These are phyloP conservation scores for Petrosia ficiformis DNA, from an alignment of 37 sponge, comb jelly and placozoan species.

Conservation along the genomic window DNA sequence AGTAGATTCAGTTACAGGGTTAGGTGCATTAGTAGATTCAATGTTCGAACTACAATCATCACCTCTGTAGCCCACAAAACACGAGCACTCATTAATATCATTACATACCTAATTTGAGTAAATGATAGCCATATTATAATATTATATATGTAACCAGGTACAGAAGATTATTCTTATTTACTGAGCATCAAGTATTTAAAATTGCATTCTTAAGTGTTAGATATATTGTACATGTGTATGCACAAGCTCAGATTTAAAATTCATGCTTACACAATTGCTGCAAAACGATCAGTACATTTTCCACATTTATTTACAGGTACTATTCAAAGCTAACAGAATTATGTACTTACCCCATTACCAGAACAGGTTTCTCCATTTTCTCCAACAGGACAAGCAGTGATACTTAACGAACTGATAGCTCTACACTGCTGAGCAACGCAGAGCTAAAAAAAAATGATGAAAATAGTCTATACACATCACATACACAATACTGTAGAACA, in stretches of 20 bases:
- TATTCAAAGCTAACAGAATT: too few species aligned
- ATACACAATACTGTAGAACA: too few species aligned
- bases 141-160: too few species aligned
- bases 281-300: too few species aligned
- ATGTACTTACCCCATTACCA: conserved; percentile 44
- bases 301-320: too few species aligned
- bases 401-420: conserved; percentile 31
- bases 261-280: too few species aligned
- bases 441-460: conserved; percentile 16
- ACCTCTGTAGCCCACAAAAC: conserved; percentile 44
- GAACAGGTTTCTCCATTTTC: conserved; percentile 45
- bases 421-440: conserved; percentile 15
- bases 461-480: too few species aligned
- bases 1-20: not conserved
- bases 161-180: not conserved
- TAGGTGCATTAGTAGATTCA: not conserved
- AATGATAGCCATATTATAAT: too few species aligned
- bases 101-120: conserved; percentile 34
- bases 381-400: conserved; percentile 47
- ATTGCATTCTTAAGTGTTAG: too few species aligned
- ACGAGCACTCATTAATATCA: conserved; percentile 45
- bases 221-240: too few species aligned
- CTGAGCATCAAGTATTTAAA: not conserved
- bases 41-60: not conserved
- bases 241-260: too few species aligned